These are phyloP conservation scores for Sminthurides aquaticus DNA, from an alignment of 2,888 invertebrate species.

Conservation along the genomic window DNA sequence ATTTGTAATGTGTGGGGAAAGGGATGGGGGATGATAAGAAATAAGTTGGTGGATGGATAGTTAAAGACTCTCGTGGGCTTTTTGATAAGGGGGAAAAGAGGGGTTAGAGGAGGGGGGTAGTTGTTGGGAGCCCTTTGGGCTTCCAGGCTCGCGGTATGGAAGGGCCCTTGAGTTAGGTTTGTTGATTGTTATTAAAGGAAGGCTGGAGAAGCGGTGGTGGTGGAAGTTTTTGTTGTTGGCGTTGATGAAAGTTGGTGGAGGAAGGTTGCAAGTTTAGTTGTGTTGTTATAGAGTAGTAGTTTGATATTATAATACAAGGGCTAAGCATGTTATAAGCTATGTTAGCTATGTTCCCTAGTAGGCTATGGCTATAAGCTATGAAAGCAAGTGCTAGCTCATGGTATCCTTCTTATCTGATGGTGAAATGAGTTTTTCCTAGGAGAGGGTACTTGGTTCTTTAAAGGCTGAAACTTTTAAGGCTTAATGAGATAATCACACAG, in stretches of 20 bases:
- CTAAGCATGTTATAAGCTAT: too few relatives aligned
- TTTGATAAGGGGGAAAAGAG: too few relatives aligned
- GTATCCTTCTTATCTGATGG: conserved; percentile 16
- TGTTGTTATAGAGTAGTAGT: too few relatives aligned
- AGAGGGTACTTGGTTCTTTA: conserved; percentile 19
- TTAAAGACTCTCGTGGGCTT: too few relatives aligned
- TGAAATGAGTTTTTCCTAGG: conserved; percentile 12
- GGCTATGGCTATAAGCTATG: too few relatives aligned
- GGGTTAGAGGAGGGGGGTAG: background rate
- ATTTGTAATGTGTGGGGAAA: background rate
- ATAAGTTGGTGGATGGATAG: background rate
- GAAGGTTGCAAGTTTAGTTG: too few relatives aligned
- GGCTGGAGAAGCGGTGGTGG: too few relatives aligned
- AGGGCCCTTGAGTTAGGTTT: background rate
- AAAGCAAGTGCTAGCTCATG: conserved; percentile 20
- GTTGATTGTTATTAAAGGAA: background rate
- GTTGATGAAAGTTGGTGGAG: too few relatives aligned
- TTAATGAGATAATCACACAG: conserved; percentile 24
- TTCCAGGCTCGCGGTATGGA: background rate
- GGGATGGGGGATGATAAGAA: background rate
- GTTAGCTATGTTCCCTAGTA: too few relatives aligned
- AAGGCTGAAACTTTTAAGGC: conserved; percentile 16
- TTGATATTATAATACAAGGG: too few relatives aligned
- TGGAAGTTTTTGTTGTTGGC: too few relatives aligned
- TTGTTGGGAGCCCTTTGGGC: background rate